Base-by-base conservation (phyloP, 64 coral and sea anemone genomes). In the Anthopleura sola region DNA sequence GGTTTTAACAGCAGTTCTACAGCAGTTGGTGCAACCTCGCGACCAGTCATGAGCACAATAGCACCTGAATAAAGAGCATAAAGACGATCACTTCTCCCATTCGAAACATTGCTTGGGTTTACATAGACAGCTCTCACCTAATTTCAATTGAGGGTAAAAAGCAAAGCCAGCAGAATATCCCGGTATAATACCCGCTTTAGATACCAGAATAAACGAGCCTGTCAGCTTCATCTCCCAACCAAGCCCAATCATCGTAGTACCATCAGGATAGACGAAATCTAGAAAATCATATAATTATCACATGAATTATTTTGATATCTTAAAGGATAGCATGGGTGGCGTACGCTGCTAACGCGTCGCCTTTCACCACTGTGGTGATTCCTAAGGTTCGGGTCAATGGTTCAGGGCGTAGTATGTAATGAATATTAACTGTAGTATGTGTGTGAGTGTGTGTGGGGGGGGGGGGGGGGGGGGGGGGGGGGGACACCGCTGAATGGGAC, bases 221-320 rank as follows among this genome's bases (percentile, higher is more conserved):
- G 85, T 84, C 58, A 94, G 86, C 24, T 80, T 89, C 56, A 99
- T 90, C 82, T 99, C 92, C 97, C 97, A 99, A 6, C 97, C 97
- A 54, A 89, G 75, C 21, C 89, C 90, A 83, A 99, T 90, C 54
- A 99, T 94, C 47, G 96, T 94, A 29, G 49, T 75, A 40, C 93
- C 88, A 82, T 99, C 97, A 9, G 97, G 92, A 31, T 95, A 99
- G 14, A 92, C 90, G 31, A 94, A 99, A 54, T 90, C 97, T 99
- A 48, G 37, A 60, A 92, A 29, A 8, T 37, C 10, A 11, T n/a
- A n/a, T n/a, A n/a, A n/a, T n/a, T n/a, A n/a, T n/a, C n/a, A n/a
- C n/a, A 71, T 24, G 3, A 71, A n/a, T 71, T 75, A 12, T 24
- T 56, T n/a, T n/a, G n/a, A n/a, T n/a, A n/a, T n/a, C n/a, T n/a